These are phyloP conservation scores for Drosophila pachea DNA, from an alignment of 1,140 invertebrate genomes.

Conservation along the genomic window DNA sequence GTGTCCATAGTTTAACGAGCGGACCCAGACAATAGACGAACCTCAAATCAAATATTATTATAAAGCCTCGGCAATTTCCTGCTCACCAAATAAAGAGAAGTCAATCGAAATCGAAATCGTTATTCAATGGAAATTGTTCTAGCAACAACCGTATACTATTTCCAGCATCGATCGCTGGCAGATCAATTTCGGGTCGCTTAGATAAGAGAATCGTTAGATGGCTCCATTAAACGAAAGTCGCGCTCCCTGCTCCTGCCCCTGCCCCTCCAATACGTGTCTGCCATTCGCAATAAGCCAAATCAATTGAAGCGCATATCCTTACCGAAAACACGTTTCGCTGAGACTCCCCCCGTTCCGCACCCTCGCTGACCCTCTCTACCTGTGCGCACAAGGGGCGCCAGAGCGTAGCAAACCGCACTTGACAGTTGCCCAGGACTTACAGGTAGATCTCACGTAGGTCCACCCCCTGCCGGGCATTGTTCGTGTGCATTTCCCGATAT, in stretches of 20 bases:
- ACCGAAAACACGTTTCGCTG: slow-evolving; percentile 35
- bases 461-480: slow-evolving; percentile 39
- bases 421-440: slow-evolving; percentile 36
- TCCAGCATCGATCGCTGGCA: too few relatives aligned
- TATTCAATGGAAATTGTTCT: slow-evolving; percentile 1
- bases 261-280: slow-evolving; percentile 38
- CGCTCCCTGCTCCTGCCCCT: neutral
- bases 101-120: slow-evolving; percentile 10
- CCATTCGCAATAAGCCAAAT: slow-evolving; percentile 28
- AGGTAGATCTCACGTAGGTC: slow-evolving; percentile 45
- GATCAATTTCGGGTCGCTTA: too few relatives aligned
- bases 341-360: neutral
- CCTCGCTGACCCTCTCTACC: slow-evolving; percentile 27
- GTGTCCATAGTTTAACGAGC: slow-evolving; percentile 16
- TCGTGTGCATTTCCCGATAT: slow-evolving; percentile 61
- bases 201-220: too few relatives aligned
- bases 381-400: slow-evolving; percentile 43
- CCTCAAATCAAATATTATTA: slow-evolving; percentile 9
- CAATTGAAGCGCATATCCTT: slow-evolving; percentile 51
- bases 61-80: slow-evolving; percentile 31
- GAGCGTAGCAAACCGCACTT: slow-evolving; percentile 57
- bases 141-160: too few relatives aligned
- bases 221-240: too few relatives aligned
- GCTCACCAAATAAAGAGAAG: neutral
- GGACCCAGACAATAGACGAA: slow-evolving; percentile 16